Conservation (phyloP, 92 coral and sea anemone genomes). For the Porites divaricata region DNA sequence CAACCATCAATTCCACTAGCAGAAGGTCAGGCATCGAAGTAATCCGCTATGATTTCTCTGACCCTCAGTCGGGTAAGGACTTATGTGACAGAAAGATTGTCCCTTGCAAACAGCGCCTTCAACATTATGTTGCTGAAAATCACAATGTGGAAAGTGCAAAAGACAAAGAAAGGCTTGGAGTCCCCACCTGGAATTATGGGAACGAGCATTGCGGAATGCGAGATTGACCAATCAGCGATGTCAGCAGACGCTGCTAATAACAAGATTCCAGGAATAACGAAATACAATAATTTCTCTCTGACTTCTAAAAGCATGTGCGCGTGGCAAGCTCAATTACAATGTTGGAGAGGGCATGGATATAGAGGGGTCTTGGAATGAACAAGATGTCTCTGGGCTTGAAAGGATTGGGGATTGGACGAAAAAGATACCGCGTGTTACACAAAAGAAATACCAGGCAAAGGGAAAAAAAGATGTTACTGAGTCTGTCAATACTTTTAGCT, state of each 20-base stretch:
- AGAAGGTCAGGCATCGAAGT: constrained; percentile 48
- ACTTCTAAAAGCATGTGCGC: constrained; percentile 18
- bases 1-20: constrained; percentile 48
- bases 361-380: constrained; percentile 23
- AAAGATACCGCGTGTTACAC: not conserved
- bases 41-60: constrained; percentile 54
- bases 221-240: not conserved
- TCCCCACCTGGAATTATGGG: constrained; percentile 44
- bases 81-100: constrained; percentile 52
- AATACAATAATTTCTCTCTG: constrained; percentile 44
- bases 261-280: constrained; percentile 44
- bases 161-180: constrained; percentile 46
- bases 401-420: constrained; percentile 28
- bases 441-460: constrained; percentile 5
- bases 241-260: constrained; percentile 17
- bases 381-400: constrained; percentile 44
- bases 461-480: constrained; percentile 13
- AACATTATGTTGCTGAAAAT: constrained; percentile 48
- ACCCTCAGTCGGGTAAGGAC: constrained; percentile 51
- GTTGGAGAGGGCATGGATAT: constrained; percentile 41
- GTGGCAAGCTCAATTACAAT: constrained; percentile 55
- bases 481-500: constrained; percentile 8
- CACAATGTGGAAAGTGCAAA: constrained; percentile 47
- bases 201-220: constrained; percentile 43
- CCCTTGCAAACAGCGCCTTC: constrained; percentile 54